Evolutionary conservation across 2,888 invertebrate genomes (phyloP).

Genomic region (Xestia sexstrigata): DNA sequence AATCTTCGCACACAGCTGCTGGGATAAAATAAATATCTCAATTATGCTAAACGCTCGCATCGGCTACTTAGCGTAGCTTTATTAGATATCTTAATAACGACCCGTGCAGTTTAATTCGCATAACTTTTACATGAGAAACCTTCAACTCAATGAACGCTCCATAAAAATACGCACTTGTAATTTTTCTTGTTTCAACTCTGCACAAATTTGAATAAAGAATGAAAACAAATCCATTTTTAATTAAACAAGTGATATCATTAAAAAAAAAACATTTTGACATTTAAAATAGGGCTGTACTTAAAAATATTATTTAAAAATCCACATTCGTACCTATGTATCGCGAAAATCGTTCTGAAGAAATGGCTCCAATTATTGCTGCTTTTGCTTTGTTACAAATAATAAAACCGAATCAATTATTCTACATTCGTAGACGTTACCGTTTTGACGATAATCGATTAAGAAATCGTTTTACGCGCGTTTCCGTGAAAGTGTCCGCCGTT

Average conservation of each 20-base stretch:
- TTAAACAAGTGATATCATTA: background rate
- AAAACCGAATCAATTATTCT: conserved; percentile 81
- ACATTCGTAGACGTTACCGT: conserved; percentile 85
- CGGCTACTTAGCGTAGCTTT: conserved; percentile 23
- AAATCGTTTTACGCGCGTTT: conserved; percentile 84
- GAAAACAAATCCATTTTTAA: background rate
- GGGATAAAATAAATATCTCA: conserved; percentile 43
- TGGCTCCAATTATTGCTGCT: conserved; percentile 56
- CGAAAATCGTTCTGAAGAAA: conserved; percentile 13
- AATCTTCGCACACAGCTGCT: conserved; percentile 2
- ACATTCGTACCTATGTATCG: conserved; percentile 6
- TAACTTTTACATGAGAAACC: conserved; percentile 29
- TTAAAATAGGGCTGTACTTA: background rate
- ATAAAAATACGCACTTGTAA: conserved; percentile 9
- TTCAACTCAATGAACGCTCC: conserved; percentile 25
- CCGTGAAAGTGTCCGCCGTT: conserved; percentile 84
- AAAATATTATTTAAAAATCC: conserved; percentile 2
- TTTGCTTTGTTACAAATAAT: conserved; percentile 63
- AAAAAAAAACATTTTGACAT: background rate
- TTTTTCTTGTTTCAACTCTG: conserved; percentile 8
- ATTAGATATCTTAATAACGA: conserved; percentile 28
- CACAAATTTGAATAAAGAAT: conserved; percentile 18
- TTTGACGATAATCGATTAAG: conserved; percentile 85
- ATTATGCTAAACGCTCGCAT: conserved; percentile 45
- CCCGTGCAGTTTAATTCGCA: conserved; percentile 20